Percentiles rank a stretch among this genome's conserved stretches.
phyloP scores from a whole-genome alignment of 2,113 vertebrate species.

The Halcyon senegalensis region DNA sequence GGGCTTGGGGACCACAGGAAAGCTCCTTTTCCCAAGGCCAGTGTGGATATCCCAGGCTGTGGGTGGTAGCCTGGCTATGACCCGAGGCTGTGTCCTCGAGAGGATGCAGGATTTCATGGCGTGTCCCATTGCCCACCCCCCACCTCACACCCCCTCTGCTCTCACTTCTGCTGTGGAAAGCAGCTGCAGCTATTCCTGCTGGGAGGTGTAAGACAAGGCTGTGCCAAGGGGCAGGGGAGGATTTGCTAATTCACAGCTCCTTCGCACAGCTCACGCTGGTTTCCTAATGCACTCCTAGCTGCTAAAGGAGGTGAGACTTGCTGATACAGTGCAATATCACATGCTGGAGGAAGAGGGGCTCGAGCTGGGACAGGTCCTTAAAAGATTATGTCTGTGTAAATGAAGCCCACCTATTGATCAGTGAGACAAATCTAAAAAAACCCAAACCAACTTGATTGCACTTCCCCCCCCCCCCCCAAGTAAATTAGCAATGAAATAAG shows the following conservation, averaged over 20 bases:
- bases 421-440: background rate
- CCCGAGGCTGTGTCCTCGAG: background rate
- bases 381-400: background rate
- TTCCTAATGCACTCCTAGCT: background rate
- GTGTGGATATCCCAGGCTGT: background rate
- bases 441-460: background rate
- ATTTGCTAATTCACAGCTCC: constrained; percentile 21
- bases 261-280: background rate
- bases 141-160: background rate
- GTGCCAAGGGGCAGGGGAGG: constrained; percentile 7
- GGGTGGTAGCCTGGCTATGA: background rate
- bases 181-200: constrained; percentile 2
- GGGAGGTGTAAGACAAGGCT: background rate
- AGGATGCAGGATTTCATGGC: background rate
- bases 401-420: background rate
- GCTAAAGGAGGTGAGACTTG: constrained; percentile 9
- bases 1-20: background rate
- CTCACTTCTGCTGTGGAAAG: background rate
- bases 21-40: background rate
- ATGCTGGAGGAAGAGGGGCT: background rate
- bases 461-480: fast-evolving
- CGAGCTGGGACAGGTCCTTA: background rate
- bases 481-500: background rate
- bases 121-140: fast-evolving
- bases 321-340: background rate